A percentile compares a stretch with the other conserved stretches of the same genome.
Evolutionary conservation across 2,888 invertebrate species (phyloP).

Genomic region (Caenorhabditis sulstoni): DNA sequence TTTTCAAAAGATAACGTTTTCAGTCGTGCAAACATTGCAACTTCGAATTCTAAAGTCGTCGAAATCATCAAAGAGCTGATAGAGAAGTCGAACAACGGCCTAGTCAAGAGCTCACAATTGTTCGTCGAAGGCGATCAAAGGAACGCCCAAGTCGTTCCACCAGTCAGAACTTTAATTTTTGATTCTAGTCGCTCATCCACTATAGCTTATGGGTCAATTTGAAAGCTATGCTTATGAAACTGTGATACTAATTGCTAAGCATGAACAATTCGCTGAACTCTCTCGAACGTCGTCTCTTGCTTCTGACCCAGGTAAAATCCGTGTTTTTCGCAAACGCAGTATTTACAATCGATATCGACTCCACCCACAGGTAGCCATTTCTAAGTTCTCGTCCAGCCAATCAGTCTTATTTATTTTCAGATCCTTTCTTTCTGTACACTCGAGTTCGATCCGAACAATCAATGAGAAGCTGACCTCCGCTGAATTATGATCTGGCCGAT

Average conservation of each 20-base stretch:
- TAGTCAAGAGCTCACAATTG: conserved; percentile 57
- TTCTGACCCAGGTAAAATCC: too few relatives aligned
- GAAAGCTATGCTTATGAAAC: background rate
- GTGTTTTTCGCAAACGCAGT: too few relatives aligned
- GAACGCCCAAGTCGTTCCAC: conserved; percentile 65
- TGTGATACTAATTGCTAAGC: background rate
- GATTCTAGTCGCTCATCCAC: conserved; percentile 29
- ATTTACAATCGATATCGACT: too few relatives aligned
- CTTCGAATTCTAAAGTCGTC: conserved; percentile 65
- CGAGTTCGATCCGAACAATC: too few relatives aligned
- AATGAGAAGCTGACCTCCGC: too few relatives aligned
- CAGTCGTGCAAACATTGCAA: conserved; percentile 70
- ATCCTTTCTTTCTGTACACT: too few relatives aligned
- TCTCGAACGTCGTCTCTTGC: too few relatives aligned
- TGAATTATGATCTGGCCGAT: too few relatives aligned
- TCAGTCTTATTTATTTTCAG: too few relatives aligned
- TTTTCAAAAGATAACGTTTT: conserved; percentile 12
- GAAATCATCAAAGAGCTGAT: conserved; percentile 64
- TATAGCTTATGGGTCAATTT: conserved; percentile 40
- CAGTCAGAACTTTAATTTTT: conserved; percentile 63
- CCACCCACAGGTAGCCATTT: too few relatives aligned
- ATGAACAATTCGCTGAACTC: too few relatives aligned
- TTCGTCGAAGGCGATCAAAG: conserved; percentile 57
- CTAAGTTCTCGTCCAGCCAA: too few relatives aligned
- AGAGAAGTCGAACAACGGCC: conserved; percentile 64